Evolutionary conservation across 2,113 vertebrate species (phyloP).

Genomic region (Perca flavescens): DNA sequence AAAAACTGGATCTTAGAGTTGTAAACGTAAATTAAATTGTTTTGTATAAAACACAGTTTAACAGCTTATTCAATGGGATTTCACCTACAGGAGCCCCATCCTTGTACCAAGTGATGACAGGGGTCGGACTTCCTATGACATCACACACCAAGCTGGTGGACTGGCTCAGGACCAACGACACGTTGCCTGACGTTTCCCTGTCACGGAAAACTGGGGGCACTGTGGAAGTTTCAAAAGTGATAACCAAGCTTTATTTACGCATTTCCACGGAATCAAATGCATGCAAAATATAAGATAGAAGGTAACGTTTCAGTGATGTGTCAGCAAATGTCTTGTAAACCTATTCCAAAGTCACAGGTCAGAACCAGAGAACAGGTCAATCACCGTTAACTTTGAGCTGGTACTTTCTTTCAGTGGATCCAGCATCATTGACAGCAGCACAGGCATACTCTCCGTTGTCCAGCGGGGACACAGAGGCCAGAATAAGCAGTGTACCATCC

Average conservation of each 20-base stretch:
- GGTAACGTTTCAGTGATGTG: not conserved
- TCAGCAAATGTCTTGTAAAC: not conserved
- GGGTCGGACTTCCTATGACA: conserved; percentile 90
- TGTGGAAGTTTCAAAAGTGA: conserved; percentile 65
- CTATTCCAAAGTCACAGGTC: not conserved
- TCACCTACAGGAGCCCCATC: conserved; percentile 87
- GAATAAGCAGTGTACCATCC: conserved; percentile 88
- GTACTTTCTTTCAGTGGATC: conserved; percentile 93
- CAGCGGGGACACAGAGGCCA: conserved; percentile 87
- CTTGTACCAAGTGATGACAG: conserved; percentile 93
- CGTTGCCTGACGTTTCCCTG: conserved; percentile 84
- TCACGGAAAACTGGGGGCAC: conserved; percentile 93
- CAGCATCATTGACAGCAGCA: conserved; percentile 92
- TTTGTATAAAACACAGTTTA: not conserved
- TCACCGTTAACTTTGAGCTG: conserved; percentile 95
- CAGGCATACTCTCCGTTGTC: conserved; percentile 94
- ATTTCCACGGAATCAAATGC: not conserved
- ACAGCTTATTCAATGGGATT: not conserved
- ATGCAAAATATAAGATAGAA: not conserved
- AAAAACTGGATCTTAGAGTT: not conserved
- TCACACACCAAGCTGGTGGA: conserved; percentile 90
- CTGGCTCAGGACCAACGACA: conserved; percentile 89
- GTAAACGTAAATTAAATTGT: not conserved
- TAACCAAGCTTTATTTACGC: not conserved
- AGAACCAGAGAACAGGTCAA: not conserved